Conservation (phyloP, 2,888 invertebrate genomes). For the Mythimna loreyi region DNA sequence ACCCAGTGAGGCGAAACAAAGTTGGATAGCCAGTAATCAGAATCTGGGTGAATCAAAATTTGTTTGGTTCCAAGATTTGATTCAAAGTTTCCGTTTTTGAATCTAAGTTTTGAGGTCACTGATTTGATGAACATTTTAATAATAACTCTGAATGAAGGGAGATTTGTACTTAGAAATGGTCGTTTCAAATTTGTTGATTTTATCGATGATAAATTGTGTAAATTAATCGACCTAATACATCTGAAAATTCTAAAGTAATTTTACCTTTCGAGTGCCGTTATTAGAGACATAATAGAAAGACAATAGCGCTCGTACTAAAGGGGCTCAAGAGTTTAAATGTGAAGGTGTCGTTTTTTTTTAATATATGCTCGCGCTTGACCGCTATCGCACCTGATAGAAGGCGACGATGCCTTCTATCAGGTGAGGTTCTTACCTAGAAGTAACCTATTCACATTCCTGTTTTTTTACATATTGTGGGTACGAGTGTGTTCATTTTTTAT, state of each 20-base stretch:
- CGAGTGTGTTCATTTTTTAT: too few species aligned
- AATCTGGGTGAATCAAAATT: conserved; percentile 14
- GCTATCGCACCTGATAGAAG: too few species aligned
- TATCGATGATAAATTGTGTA: neutral
- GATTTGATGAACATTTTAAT: conserved; percentile 10
- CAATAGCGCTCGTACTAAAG: too few species aligned
- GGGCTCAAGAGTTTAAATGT: too few species aligned
- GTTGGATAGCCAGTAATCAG: conserved; percentile 21
- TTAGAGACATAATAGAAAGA: too few species aligned
- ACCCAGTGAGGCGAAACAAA: conserved; percentile 20
- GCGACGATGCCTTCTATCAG: too few species aligned
- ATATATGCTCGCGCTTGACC: too few species aligned
- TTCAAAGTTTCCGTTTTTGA: conserved; percentile 22
- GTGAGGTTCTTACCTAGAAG: too few species aligned
- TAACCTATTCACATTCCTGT: too few species aligned
- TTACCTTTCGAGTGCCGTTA: too few species aligned
- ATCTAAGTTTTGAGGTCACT: conserved; percentile 1
- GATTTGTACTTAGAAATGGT: neutral
- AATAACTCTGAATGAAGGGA: conserved; percentile 1
- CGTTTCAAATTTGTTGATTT: neutral
- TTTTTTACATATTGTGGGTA: too few species aligned
- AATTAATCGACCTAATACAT: neutral
- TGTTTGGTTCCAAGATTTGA: conserved; percentile 23
- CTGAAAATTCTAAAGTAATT: neutral
- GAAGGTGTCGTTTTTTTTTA: too few species aligned